phyloP scores from a whole-genome alignment of 2,113 vertebrate species.

The Ahaetulla prasina region DNA sequence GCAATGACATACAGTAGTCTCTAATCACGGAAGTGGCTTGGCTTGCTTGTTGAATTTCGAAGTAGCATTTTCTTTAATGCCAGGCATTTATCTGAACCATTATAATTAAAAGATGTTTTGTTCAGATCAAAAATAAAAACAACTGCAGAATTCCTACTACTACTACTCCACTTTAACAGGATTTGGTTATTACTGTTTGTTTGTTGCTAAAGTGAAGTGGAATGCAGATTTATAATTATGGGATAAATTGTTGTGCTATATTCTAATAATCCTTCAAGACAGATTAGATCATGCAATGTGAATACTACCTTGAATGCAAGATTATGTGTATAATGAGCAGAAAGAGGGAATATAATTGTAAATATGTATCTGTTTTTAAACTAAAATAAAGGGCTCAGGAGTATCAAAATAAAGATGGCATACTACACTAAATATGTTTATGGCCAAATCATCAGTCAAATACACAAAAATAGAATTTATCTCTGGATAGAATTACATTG shows the following conservation, averaged over 20 bases:
- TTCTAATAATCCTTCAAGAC: slow-evolving; percentile 19
- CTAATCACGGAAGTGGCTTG: neutral
- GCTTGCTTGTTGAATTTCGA: too few species aligned
- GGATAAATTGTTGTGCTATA: neutral
- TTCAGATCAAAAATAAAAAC: neutral
- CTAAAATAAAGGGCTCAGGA: neutral
- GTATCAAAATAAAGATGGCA: neutral
- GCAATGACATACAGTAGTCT: too few species aligned
- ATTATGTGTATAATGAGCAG: neutral
- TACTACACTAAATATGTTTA: neutral
- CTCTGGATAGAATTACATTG: neutral
- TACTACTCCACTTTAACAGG: neutral
- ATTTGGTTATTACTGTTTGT: neutral
- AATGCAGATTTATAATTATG: slow-evolving; percentile 16
- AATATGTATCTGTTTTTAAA: neutral
- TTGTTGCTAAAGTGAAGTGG: neutral
- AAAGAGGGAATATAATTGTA: neutral
- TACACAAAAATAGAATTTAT: neutral
- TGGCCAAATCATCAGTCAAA: neutral
- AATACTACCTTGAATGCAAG: neutral
- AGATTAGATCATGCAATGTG: slow-evolving; percentile 15
- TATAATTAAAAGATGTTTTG: neutral
- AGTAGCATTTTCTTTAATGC: neutral
- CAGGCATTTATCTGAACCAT: neutral
- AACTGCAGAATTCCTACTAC: neutral